Conservation (phyloP, 2,888 invertebrate species). For the Mesodorylaimus sp. region DNA sequence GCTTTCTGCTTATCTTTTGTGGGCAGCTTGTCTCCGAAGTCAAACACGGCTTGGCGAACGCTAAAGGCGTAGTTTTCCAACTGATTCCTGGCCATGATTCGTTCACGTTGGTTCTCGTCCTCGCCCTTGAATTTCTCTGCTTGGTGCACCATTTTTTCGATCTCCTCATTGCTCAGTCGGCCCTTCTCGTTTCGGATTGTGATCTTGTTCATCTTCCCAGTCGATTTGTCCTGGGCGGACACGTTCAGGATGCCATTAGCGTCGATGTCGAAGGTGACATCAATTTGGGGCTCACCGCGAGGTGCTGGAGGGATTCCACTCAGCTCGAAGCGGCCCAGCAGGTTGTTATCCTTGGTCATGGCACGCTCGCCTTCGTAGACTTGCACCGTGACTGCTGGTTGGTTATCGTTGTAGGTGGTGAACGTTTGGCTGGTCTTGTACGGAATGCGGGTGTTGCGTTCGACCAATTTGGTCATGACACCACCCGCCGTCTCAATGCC, state of each 20-base stretch:
- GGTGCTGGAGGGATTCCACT: conserved; percentile 82
- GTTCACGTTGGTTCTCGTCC: conserved; percentile 41
- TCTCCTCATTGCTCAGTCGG: conserved; percentile 73
- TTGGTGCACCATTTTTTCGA: conserved; percentile 63
- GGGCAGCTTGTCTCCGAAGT: too few species aligned
- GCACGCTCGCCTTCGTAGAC: conserved; percentile 44
- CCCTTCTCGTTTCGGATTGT: conserved; percentile 63
- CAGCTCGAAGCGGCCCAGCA: conserved; percentile 86
- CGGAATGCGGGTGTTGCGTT: conserved; percentile 88
- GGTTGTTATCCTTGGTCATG: conserved; percentile 42
- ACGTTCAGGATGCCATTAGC: conserved; percentile 73
- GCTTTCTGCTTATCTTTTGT: too few species aligned
- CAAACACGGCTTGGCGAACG: conserved; percentile 73
- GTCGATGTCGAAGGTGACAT: conserved; percentile 38
- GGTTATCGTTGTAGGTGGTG: conserved; percentile 92
- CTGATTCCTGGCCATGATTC: conserved; percentile 55
- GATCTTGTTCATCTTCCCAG: conserved; percentile 37
- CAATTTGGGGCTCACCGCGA: conserved; percentile 62
- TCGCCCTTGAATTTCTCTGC: conserved; percentile 65
- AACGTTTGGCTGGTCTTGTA: conserved; percentile 86
- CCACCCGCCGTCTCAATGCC: conserved; percentile 44
- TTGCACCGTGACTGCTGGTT: conserved; percentile 81
- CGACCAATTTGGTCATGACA: conserved; percentile 69
- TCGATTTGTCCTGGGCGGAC: conserved; percentile 63
- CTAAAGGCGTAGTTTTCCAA: conserved; percentile 73